Percentiles rank a stretch among this genome's conserved stretches.
phyloP scores from a whole-genome alignment of 1,140 invertebrate species.

The Drosophila nigromelanica region DNA sequence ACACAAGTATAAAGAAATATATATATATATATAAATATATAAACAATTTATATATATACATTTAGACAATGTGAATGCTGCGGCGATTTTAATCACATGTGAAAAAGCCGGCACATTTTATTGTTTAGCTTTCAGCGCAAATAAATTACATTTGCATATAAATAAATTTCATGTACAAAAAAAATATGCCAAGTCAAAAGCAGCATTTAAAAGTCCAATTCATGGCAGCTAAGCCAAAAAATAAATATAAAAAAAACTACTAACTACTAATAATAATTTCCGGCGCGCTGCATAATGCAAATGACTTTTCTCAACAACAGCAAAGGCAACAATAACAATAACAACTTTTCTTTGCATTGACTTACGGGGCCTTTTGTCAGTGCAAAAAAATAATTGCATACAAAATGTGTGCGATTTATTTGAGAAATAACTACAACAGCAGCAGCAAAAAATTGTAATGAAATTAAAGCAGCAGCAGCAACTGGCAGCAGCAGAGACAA shows the following conservation, averaged over 20 bases:
- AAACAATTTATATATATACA: constrained; percentile 25
- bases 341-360: constrained; percentile 72
- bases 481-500: constrained; percentile 7
- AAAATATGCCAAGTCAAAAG: constrained; percentile 63
- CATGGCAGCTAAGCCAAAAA: constrained; percentile 54
- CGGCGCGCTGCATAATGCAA: constrained; percentile 75
- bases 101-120: constrained; percentile 67
- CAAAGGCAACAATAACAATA: constrained; percentile 44
- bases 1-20: constrained; percentile 44
- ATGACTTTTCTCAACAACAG: constrained; percentile 72
- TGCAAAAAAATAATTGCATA: constrained; percentile 75
- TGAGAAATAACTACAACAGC: constrained; percentile 68
- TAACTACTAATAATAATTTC: constrained; percentile 78
- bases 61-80: constrained; percentile 22
- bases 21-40: constrained; percentile 34
- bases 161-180: constrained; percentile 66
- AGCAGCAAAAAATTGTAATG: constrained; percentile 59
- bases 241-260: constrained; percentile 24
- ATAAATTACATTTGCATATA: constrained; percentile 71
- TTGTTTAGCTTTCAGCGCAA: constrained; percentile 58
- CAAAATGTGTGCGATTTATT: constrained; percentile 80
- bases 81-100: constrained; percentile 69
- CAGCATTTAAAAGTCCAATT: constrained; percentile 76
- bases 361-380: constrained; percentile 56
- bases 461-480: constrained; percentile 62